These are phyloP conservation scores for Nerophis ophidion DNA, from an alignment of 2,113 vertebrate genomes.

Conservation along the genomic window DNA sequence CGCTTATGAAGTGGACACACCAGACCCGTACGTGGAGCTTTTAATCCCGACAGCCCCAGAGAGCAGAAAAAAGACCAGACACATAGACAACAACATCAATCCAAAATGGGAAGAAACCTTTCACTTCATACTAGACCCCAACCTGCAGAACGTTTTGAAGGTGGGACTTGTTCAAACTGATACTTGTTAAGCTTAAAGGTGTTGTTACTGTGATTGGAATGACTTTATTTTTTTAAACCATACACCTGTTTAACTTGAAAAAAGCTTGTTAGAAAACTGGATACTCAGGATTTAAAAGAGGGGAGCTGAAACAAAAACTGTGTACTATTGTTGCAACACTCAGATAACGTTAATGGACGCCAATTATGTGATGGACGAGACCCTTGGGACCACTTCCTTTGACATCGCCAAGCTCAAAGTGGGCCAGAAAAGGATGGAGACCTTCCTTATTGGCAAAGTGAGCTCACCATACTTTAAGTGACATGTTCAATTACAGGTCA, in stretches of 20 bases:
- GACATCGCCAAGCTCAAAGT: conserved; percentile 76
- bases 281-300: neutral
- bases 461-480: conserved; percentile 31
- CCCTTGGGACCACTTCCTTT: conserved; percentile 81
- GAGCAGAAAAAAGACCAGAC: conserved; percentile 85
- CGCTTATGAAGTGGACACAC: conserved; percentile 82
- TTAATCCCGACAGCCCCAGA: conserved; percentile 88
- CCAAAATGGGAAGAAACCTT: conserved; percentile 93
- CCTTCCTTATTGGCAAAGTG: conserved; percentile 85
- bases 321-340: conserved; percentile 7
- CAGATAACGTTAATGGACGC: conserved; percentile 96
- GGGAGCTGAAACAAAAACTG: neutral
- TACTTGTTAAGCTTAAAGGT: neutral
- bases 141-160: conserved; percentile 88
- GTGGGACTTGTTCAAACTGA: conserved; percentile 54
- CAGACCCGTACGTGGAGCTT: conserved; percentile 92
- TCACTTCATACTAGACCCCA: conserved; percentile 90
- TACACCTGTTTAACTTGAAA: neutral
- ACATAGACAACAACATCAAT: conserved; percentile 90
- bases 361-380: conserved; percentile 95
- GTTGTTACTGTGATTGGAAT: neutral
- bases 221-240: neutral
- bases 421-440: conserved; percentile 78
- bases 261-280: neutral
- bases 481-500: neutral